A percentile compares a stretch with the other conserved stretches of the same genome.
Conservation (phyloP, 2,797 vertebrate genomes). For the Selene dorsalis region DNA sequence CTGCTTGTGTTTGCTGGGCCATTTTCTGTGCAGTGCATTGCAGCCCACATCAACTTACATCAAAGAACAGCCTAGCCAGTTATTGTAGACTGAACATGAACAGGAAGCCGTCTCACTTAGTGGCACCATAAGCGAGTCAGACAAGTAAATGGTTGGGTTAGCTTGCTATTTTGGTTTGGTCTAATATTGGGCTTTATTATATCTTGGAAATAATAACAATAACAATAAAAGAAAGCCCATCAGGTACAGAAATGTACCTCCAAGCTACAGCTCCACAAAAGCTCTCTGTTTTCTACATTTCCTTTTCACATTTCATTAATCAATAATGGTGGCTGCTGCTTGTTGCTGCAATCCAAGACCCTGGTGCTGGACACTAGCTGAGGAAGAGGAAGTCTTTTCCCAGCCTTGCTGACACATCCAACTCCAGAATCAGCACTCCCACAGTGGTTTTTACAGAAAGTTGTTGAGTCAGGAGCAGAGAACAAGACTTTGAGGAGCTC, state of each 20-base stretch:
- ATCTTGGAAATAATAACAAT: background rate
- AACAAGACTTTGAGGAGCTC: constrained; percentile 6
- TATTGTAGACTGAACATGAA: constrained; percentile 3
- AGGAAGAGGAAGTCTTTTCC: background rate
- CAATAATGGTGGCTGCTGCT: background rate
- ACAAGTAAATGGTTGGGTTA: background rate
- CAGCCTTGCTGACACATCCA: constrained; percentile 1
- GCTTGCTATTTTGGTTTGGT: background rate
- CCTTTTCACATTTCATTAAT: constrained; percentile 4
- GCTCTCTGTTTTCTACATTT: background rate
- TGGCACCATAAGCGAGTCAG: background rate
- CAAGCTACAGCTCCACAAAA: background rate
- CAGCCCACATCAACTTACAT: constrained; percentile 36
- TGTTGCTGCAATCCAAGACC: background rate
- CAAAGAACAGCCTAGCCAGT: constrained; percentile 15
- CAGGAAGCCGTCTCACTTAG: constrained; percentile 3
- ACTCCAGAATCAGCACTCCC: background rate
- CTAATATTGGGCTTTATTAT: background rate
- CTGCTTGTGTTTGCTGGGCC: background rate
- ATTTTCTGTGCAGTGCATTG: constrained; percentile 34
- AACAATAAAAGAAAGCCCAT: background rate
- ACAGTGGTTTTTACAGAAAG: constrained; percentile 8
- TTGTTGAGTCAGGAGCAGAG: constrained; percentile 23
- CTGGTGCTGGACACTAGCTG: background rate
- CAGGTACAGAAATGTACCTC: background rate